Base-by-base conservation (phyloP, 2,797 vertebrate species). In the Naso thynnoides region DNA sequence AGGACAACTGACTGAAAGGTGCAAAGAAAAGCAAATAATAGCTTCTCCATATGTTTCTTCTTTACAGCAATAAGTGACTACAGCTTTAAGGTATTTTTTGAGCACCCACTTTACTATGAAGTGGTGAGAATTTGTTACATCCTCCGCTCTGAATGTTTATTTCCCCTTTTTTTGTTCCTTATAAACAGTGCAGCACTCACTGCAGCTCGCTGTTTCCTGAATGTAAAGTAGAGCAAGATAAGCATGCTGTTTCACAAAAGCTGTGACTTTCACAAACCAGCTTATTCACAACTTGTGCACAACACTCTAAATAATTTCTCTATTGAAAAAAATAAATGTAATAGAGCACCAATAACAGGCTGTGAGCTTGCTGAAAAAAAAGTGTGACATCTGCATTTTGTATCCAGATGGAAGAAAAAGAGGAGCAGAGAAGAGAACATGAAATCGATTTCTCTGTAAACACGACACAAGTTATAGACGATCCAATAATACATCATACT, bases 121-220 rank as follows among this genome's bases (percentile, higher is more conserved):
- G 33, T 29, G n/a, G 2, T 47, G 2, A 54, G 21, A 16, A 41
- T 23, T 19, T 4, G 45, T 73, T 10, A 6, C n/a, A 24, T 13
- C 36, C 65, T 59, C 44, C 49, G 27, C 49, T 55, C 19, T 55
- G 29, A 55, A 41, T 45, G 19, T 26, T 21, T 56, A 8, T 13
- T 45, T 26, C 44, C 27, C 23, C 45, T 10, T 63, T 61, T 54
- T 66, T 47, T 39, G 6, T 36, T 63, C 5, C 39, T 26, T 4
- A 2, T 39, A 26, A 73, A 68, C 5, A 39, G 19, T 57, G 76
- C 70, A 66, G 70, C 73, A 77, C 27, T 55, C 73, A 33, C 78
- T 81, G 83, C 77, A 70, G 78, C 72, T 74, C 60, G 53, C 68
- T 77, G 76, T 81, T 82, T 67, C 50, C 68, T 65, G 69, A 72